phyloP scores from a whole-genome alignment of 2,888 invertebrate species.

The Neelides folsomi region DNA sequence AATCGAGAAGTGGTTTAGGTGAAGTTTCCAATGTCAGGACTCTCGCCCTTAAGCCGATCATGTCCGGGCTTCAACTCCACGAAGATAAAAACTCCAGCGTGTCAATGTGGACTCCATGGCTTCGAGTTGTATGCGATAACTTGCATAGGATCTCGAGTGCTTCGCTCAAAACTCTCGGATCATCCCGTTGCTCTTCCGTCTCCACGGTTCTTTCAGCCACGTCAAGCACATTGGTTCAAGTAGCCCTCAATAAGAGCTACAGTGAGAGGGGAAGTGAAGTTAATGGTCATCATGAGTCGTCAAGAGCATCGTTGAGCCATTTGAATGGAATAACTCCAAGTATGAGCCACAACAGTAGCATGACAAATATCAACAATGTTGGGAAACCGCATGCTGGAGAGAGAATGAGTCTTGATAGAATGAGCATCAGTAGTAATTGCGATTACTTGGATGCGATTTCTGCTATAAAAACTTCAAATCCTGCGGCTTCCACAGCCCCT shows the following conservation, averaged over 20 bases:
- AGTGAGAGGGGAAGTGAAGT: slow-evolving; percentile 8
- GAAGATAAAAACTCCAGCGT: slow-evolving; percentile 16
- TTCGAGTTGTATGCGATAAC: slow-evolving; percentile 32
- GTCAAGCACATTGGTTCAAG: slow-evolving; percentile 29
- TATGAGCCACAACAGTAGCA: slow-evolving; percentile 30
- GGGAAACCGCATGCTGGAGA: slow-evolving; percentile 18
- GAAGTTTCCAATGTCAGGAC: slow-evolving; percentile 31
- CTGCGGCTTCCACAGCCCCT: slow-evolving; percentile 25
- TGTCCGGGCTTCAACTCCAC: slow-evolving; percentile 24
- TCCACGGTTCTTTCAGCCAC: slow-evolving; percentile 31
- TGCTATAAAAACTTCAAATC: slow-evolving; percentile 32
- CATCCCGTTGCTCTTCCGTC: slow-evolving; percentile 31
- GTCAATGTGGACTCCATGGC: slow-evolving; percentile 32
- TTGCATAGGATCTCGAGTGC: slow-evolving; percentile 28
- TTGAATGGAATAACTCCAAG: slow-evolving; percentile 10
- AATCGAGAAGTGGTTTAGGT: slow-evolving; percentile 29
- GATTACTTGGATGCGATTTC: slow-evolving; percentile 33
- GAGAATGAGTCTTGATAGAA: slow-evolving; percentile 25
- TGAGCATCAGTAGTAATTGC: slow-evolving; percentile 30
- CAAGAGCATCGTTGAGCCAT: slow-evolving; percentile 24
- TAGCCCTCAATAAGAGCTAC: slow-evolving; percentile 23
- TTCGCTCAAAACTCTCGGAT: slow-evolving; percentile 15
- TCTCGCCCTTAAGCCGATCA: slow-evolving; percentile 29
- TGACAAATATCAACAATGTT: slow-evolving; percentile 28
- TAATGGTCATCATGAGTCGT: slow-evolving; percentile 14